Percentiles rank a stretch among this genome's conserved stretches.
phyloP scores from a whole-genome alignment of 2,113 vertebrate species.

The Nasalis larvatus region DNA sequence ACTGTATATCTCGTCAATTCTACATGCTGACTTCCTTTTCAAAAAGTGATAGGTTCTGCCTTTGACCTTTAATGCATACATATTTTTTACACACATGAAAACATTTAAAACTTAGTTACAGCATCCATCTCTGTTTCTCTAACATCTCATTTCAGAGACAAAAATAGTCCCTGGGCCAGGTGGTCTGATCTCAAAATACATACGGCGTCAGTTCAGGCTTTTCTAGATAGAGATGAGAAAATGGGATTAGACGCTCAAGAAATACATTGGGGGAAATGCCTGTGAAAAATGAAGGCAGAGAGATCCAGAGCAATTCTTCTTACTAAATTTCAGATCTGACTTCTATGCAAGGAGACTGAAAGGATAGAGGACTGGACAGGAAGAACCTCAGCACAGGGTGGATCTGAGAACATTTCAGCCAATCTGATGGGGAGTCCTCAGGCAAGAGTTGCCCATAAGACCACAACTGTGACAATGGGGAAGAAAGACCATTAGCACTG shows the following conservation, averaged over 20 bases:
- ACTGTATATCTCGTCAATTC: neutral
- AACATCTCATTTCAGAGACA: neutral
- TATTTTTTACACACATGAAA: neutral
- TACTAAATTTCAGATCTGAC: accelerated
- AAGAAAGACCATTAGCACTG: too few species aligned
- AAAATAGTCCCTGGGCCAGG: neutral
- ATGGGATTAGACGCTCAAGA: neutral
- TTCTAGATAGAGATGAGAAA: neutral
- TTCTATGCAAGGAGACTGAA: neutral
- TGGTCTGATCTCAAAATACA: neutral
- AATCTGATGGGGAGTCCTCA: neutral
- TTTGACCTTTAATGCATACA: neutral
- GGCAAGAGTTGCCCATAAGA: neutral
- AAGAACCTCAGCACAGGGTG: too few species aligned
- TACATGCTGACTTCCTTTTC: neutral
- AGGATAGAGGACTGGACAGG: accelerated
- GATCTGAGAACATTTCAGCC: neutral
- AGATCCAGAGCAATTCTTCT: too few species aligned
- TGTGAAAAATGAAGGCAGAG: neutral
- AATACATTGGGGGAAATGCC: neutral
- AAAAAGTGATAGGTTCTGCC: neutral
- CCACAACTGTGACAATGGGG: accelerated
- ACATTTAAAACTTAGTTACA: neutral
- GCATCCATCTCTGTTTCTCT: neutral
- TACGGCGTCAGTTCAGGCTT: accelerated